Conservation (phyloP, 2,113 vertebrate species). For the Peromyscus californicus region DNA sequence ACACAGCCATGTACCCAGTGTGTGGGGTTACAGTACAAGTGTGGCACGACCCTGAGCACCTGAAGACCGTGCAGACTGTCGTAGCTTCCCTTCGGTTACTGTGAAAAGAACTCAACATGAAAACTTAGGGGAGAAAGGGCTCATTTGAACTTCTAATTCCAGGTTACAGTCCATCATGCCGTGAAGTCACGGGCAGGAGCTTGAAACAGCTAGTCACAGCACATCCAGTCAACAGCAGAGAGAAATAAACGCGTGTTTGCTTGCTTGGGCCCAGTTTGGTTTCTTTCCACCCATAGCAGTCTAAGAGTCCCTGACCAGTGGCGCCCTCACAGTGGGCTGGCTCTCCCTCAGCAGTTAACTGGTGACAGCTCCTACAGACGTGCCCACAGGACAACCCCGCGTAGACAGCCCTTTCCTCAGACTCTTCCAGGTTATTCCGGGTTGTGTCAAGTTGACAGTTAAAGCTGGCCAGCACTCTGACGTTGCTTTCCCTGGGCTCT, state of each 20-base stretch:
- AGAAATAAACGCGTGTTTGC: neutral
- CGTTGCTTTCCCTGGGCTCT: neutral
- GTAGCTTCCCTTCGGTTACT: neutral
- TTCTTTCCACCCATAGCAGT: neutral
- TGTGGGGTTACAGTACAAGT: neutral
- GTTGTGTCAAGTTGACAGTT: neutral
- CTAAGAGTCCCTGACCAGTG: too few relatives aligned
- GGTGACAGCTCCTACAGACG: too few relatives aligned
- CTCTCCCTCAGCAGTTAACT: neutral
- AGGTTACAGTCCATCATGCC: neutral
- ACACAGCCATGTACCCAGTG: fast-evolving
- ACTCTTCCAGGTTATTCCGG: neutral
- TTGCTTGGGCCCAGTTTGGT: neutral
- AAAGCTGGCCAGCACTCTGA: neutral
- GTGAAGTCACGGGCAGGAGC: neutral
- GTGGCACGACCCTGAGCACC: neutral
- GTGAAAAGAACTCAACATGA: too few relatives aligned
- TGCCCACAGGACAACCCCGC: neutral
- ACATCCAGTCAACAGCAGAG: neutral
- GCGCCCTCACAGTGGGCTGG: neutral
- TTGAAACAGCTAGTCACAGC: neutral
- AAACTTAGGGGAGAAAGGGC: neutral
- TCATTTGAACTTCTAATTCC: neutral
- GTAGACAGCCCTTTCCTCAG: neutral
- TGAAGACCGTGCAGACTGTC: fast-evolving